phyloP scores from a whole-genome alignment of 2,888 invertebrate genomes.

The Melinaea marsaeus region DNA sequence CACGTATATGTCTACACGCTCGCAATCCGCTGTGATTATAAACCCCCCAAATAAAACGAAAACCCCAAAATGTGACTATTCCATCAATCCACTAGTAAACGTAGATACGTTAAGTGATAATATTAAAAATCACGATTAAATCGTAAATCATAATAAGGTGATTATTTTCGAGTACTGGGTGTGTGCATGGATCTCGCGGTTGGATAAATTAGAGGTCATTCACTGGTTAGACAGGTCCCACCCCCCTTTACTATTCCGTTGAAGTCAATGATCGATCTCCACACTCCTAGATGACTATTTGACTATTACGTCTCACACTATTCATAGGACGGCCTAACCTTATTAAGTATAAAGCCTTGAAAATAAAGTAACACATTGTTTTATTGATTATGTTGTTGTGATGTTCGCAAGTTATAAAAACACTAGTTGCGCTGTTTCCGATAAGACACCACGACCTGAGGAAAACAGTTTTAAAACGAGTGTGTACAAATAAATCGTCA shows the following conservation, averaged over 20 bases:
- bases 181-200: slow-evolving; percentile 49
- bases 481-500: background rate
- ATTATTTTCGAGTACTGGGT: slow-evolving; percentile 42
- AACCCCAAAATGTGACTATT: slow-evolving; percentile 57
- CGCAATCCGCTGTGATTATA: slow-evolving; percentile 44
- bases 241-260: slow-evolving; percentile 45
- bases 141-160: slow-evolving; percentile 40
- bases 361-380: slow-evolving; percentile 28
- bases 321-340: slow-evolving; percentile 37
- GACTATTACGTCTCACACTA: slow-evolving; percentile 19
- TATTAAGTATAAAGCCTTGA: slow-evolving; percentile 24
- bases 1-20: slow-evolving; percentile 41
- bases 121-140: slow-evolving; percentile 27
- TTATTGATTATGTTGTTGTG: slow-evolving; percentile 38
- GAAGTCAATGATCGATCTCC: slow-evolving; percentile 43
- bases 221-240: slow-evolving; percentile 67
- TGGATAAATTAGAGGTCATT: slow-evolving; percentile 67
- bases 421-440: slow-evolving; percentile 49
- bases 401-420: slow-evolving; percentile 42
- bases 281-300: slow-evolving; percentile 25
- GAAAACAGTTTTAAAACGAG: slow-evolving; percentile 50
- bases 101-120: slow-evolving; percentile 26
- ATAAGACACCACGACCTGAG: slow-evolving; percentile 53
- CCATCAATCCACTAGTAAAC: slow-evolving; percentile 11
- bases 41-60: slow-evolving; percentile 44